These are phyloP conservation scores for Nymphicus hollandicus DNA, from an alignment of 2,113 vertebrate genomes.

Conservation along the genomic window DNA sequence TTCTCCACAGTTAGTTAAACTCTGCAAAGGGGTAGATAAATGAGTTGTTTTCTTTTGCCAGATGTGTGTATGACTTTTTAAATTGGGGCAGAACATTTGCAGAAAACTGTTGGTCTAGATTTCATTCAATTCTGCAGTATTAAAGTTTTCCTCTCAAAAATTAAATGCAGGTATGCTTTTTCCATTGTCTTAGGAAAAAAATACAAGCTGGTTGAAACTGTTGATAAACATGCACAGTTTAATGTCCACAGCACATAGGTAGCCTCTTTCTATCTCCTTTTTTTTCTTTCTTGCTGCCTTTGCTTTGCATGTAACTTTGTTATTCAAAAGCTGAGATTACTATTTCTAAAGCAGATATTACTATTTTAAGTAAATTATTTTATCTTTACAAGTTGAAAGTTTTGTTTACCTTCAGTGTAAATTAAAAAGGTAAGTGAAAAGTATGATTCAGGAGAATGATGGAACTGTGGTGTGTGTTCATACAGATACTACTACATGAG, in stretches of 20 bases:
- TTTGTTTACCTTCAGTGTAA: not conserved
- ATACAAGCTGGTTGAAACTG: not conserved
- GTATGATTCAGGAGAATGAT: not conserved
- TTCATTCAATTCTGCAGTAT: not conserved
- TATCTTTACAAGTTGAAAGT: not conserved
- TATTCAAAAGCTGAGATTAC: not conserved
- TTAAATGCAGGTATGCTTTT: not conserved
- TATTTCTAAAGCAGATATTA: not conserved
- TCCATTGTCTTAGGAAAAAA: not conserved
- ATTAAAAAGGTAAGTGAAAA: not conserved
- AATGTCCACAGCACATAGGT: not conserved
- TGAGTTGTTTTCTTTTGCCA: not conserved
- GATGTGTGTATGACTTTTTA: not conserved
- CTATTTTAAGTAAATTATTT: not conserved
- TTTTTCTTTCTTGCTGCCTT: not conserved
- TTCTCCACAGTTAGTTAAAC: not conserved
- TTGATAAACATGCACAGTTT: not conserved
- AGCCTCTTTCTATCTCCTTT: not conserved
- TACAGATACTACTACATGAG: accelerated
- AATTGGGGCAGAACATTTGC: not conserved
- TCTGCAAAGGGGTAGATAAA: not conserved
- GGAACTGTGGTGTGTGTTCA: not conserved
- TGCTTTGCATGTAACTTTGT: slow-evolving; percentile 41
- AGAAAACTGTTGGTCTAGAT: not conserved
- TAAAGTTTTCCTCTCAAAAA: not conserved